Evolutionary conservation across 1,140 invertebrate genomes (phyloP).

Genomic region (Magallana angulata): DNA sequence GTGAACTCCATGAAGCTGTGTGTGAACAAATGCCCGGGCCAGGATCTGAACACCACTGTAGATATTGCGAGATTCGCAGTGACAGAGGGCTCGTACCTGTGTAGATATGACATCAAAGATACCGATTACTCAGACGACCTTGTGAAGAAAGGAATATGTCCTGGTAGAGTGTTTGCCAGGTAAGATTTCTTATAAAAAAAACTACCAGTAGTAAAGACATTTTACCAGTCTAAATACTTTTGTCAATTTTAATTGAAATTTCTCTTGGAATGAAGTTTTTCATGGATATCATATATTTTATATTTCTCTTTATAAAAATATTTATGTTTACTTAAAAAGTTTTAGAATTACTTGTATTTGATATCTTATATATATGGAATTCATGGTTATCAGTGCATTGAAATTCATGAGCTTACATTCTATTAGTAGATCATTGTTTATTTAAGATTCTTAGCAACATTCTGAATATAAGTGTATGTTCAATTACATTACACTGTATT

Average conservation of each 20-base stretch:
- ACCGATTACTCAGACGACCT: slow-evolving; percentile 62
- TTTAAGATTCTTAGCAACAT: too few species aligned
- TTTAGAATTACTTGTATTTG: too few species aligned
- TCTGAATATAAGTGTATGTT: too few species aligned
- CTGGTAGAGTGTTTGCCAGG: slow-evolving; percentile 71
- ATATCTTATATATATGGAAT: not conserved
- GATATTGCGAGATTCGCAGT: slow-evolving; percentile 89
- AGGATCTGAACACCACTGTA: slow-evolving; percentile 82
- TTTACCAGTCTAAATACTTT: too few species aligned
- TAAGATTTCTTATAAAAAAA: slow-evolving; percentile 49
- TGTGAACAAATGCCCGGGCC: slow-evolving; percentile 91
- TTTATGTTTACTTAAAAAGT: too few species aligned
- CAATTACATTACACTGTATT: too few species aligned
- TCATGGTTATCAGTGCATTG: not conserved
- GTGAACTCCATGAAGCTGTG: slow-evolving; percentile 91
- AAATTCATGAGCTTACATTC: not conserved
- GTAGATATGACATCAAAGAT: slow-evolving; percentile 78
- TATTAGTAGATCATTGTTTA: not conserved
- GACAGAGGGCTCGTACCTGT: slow-evolving; percentile 87
- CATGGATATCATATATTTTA: too few species aligned
- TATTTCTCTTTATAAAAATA: too few species aligned
- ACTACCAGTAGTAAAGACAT: too few species aligned
- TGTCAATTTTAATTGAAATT: too few species aligned
- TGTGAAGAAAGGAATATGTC: slow-evolving; percentile 66
- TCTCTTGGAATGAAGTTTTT: too few species aligned